Percentiles rank a stretch among this genome's conserved stretches.
These are phyloP conservation scores for Sebastes fasciatus DNA, from an alignment of 2,113 vertebrate species.

Conservation along the genomic window DNA sequence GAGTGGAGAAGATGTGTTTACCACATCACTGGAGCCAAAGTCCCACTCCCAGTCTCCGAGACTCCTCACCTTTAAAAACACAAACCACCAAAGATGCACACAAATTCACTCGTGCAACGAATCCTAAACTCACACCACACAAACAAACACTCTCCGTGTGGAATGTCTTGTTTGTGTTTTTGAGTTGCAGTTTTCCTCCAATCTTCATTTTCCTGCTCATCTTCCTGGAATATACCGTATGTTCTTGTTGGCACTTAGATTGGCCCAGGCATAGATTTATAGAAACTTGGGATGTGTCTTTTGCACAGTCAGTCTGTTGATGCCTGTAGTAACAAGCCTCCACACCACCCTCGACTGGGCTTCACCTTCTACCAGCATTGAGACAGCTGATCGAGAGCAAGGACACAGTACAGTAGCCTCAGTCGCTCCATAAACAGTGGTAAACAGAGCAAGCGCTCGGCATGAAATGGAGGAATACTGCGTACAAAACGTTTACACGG, in stretches of 20 bases:
- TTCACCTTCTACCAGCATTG: conserved; percentile 27
- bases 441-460: conserved; percentile 75
- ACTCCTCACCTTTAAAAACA: conserved; percentile 66
- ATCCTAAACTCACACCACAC: conserved; percentile 47
- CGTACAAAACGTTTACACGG: conserved; percentile 79
- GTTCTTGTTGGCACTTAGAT: background rate
- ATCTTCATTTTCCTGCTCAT: background rate
- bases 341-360: background rate
- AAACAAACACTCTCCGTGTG: conserved; percentile 69
- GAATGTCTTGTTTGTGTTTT: conserved; percentile 60
- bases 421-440: conserved; percentile 76
- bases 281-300: background rate
- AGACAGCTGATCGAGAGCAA: conserved; percentile 51
- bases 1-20: conserved; percentile 59
- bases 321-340: background rate
- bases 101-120: conserved; percentile 30
- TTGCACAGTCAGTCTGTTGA: background rate
- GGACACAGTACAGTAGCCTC: conserved; percentile 78
- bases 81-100: conserved; percentile 59
- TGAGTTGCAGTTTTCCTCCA: conserved; percentile 41
- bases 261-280: background rate
- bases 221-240: background rate
- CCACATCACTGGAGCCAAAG: conserved; percentile 42
- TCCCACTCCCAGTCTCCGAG: conserved; percentile 34
- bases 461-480: conserved; percentile 71